A percentile compares a stretch with the other conserved stretches of the same genome.
phyloP scores from a whole-genome alignment of 2,113 vertebrate species.

The Leptodactylus fuscus region DNA sequence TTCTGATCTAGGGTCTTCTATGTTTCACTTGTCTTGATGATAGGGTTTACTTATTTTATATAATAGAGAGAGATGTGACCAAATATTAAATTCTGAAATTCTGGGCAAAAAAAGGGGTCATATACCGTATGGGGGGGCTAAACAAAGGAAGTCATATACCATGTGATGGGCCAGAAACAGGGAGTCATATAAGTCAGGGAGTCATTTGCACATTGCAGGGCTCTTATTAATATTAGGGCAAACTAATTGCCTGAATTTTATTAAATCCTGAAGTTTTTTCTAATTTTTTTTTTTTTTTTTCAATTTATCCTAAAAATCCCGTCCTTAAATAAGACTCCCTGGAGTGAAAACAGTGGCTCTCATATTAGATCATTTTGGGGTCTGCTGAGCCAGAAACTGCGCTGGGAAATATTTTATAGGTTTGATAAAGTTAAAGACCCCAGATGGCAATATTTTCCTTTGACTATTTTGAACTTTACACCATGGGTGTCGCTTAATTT shows the following conservation, averaged over 20 bases:
- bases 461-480: conserved; percentile 58
- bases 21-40: too few relatives aligned
- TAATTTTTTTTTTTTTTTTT: conserved; percentile 56
- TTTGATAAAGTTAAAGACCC: conserved; percentile 50
- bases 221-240: conserved; percentile 59
- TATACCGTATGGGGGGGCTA: too few relatives aligned
- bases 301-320: conserved; percentile 55
- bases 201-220: conserved; percentile 55
- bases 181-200: conserved; percentile 32
- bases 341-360: conserved; percentile 37
- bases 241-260: conserved; percentile 61
- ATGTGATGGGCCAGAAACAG: too few relatives aligned
- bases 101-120: too few relatives aligned
- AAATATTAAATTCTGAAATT: too few relatives aligned
- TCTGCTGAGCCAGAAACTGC: conserved; percentile 58
- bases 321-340: conserved; percentile 13
- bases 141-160: too few relatives aligned
- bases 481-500: conserved; percentile 33
- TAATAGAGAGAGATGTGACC: too few relatives aligned
- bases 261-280: conserved; percentile 60
- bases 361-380: conserved; percentile 36
- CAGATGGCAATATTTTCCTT: conserved; percentile 40
- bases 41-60: too few relatives aligned
- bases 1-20: too few relatives aligned
- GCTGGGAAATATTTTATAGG: conserved; percentile 47